Percentiles rank a stretch among this genome's conserved stretches.
These are phyloP conservation scores for Helicolenus hilgendorfi DNA, from an alignment of 2,797 vertebrate species.

Conservation along the genomic window DNA sequence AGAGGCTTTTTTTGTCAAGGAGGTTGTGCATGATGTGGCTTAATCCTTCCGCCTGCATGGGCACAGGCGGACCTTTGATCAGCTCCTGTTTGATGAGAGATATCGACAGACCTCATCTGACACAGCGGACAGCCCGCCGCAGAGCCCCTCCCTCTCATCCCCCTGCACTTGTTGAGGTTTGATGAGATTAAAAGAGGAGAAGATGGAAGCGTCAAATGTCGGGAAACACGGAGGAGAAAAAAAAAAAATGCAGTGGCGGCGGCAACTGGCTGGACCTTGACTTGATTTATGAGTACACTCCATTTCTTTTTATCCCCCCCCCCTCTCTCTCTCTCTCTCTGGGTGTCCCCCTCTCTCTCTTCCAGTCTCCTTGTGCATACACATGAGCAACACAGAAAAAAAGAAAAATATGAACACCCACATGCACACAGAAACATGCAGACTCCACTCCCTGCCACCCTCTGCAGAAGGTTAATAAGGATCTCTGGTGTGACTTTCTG, in stretches of 20 bases:
- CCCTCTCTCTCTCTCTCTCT: neutral
- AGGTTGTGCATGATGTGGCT: conserved; percentile 79
- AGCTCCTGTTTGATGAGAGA: conserved; percentile 86
- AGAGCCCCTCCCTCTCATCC: neutral
- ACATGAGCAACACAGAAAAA: conserved; percentile 33
- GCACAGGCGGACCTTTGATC: conserved; percentile 85
- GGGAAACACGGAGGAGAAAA: conserved; percentile 43
- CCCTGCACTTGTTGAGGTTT: conserved; percentile 74
- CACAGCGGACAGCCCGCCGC: conserved; percentile 40
- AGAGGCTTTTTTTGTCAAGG: conserved; percentile 68
- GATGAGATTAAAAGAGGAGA: conserved; percentile 85
- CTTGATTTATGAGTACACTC: conserved; percentile 70
- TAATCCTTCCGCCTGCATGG: conserved; percentile 84
- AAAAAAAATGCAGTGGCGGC: conserved; percentile 28
- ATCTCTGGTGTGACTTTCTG: conserved; percentile 73
- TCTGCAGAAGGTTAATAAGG: conserved; percentile 73
- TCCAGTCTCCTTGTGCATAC: conserved; percentile 32
- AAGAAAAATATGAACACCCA: conserved; percentile 1
- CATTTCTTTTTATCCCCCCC: conserved; percentile 40
- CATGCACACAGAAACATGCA: conserved; percentile 1
- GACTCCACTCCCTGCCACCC: conserved; percentile 28
- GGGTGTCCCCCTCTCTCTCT: neutral
- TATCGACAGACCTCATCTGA: conserved; percentile 87
- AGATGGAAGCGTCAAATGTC: conserved; percentile 72
- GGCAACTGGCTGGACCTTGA: conserved; percentile 55